A percentile compares a stretch with the other conserved stretches of the same genome.
phyloP scores from a whole-genome alignment of 2,888 invertebrate genomes.

The Diogma glabrata region DNA sequence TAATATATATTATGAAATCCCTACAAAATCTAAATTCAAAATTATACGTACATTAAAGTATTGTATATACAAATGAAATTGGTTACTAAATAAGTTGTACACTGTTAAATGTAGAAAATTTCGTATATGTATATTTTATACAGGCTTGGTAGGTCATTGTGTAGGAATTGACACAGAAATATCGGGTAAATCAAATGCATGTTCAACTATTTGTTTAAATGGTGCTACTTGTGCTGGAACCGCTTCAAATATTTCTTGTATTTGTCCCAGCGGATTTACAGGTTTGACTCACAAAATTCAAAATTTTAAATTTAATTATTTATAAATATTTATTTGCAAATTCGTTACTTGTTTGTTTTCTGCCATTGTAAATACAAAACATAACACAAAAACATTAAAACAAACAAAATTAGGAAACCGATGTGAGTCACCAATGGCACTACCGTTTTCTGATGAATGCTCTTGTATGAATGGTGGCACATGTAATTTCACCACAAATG shows the following conservation, averaged over 20 bases:
- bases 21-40: too few relatives aligned
- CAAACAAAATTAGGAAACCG: constrained; percentile 31
- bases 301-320: constrained; percentile 6
- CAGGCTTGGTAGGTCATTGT: constrained; percentile 37
- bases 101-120: too few relatives aligned
- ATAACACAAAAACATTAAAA: constrained; percentile 9
- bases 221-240: constrained; percentile 56
- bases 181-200: constrained; percentile 36
- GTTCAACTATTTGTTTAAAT: constrained; percentile 51
- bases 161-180: constrained; percentile 27
- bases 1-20: too few relatives aligned
- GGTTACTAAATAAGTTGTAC: too few relatives aligned
- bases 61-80: too few relatives aligned
- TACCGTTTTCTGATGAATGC: constrained; percentile 25
- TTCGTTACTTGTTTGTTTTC: too few relatives aligned
- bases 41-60: too few relatives aligned
- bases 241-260: constrained; percentile 55
- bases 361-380: constrained; percentile 2
- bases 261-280: constrained; percentile 55
- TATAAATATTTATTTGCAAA: too few relatives aligned
- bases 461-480: constrained; percentile 35
- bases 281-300: constrained; percentile 37
- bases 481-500: constrained; percentile 32
- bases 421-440: constrained; percentile 29
- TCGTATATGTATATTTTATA: constrained; percentile 7